A percentile compares a stretch with the other conserved stretches of the same genome.
Evolutionary conservation across 2,888 invertebrate species (phyloP).

Genomic region (Aromia moschata): DNA sequence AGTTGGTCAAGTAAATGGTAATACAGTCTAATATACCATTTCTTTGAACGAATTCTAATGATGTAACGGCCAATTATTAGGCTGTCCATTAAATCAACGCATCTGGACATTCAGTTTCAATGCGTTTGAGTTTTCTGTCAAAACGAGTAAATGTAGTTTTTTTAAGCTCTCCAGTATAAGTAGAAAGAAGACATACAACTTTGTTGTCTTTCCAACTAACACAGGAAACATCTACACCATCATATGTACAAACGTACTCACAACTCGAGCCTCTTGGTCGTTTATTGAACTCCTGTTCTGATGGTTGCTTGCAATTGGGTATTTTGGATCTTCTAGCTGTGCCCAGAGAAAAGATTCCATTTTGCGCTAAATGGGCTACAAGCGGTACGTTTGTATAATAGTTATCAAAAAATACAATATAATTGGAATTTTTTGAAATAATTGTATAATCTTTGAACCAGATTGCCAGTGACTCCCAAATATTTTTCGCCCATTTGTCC

Average conservation of each 20-base stretch:
- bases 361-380: background rate
- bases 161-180: constrained; percentile 53
- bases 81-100: constrained; percentile 47
- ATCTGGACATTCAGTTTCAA: constrained; percentile 31
- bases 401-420: constrained; percentile 50
- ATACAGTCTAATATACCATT: constrained; percentile 39
- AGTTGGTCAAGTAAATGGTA: constrained; percentile 13
- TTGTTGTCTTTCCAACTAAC: constrained; percentile 54
- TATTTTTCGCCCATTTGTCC: too few relatives aligned
- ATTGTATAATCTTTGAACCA: too few relatives aligned
- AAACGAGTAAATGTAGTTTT: constrained; percentile 11
- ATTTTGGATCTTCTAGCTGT: background rate
- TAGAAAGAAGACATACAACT: constrained; percentile 51
- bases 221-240: constrained; percentile 26
- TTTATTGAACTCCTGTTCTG: background rate
- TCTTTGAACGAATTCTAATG: constrained; percentile 36
- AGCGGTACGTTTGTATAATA: constrained; percentile 43
- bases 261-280: background rate
- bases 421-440: too few relatives aligned
- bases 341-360: background rate
- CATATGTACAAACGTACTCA: background rate
- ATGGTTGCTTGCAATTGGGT: constrained; percentile 21
- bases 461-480: too few relatives aligned
- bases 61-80: constrained; percentile 41
- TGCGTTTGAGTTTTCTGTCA: constrained; percentile 32